Conservation (phyloP, 1,140 invertebrate species). For the Drosophila guanche region DNA sequence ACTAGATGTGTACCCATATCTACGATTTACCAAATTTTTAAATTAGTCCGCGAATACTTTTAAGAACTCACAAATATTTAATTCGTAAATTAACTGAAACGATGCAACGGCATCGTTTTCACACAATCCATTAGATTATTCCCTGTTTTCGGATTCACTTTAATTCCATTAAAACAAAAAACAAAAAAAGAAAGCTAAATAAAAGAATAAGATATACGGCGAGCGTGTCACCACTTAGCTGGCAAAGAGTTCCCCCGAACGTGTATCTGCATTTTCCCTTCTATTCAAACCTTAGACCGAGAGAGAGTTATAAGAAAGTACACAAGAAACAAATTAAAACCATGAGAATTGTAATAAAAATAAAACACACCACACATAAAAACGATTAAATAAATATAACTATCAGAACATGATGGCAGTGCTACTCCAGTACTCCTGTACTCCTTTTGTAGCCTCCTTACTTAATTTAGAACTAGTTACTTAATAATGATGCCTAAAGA, state of each 20-base stretch:
- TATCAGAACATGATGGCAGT: slow-evolving; percentile 7
- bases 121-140: slow-evolving; percentile 2
- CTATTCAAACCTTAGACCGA: slow-evolving; percentile 41
- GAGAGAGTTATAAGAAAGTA: slow-evolving; percentile 48
- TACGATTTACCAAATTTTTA: slow-evolving; percentile 56
- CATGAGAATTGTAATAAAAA: slow-evolving; percentile 60
- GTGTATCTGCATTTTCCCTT: slow-evolving; percentile 41
- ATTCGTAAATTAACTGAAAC: slow-evolving; percentile 19
- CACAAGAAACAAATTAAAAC: slow-evolving; percentile 44
- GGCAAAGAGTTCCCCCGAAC: slow-evolving; percentile 34
- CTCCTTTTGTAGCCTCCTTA: no score
- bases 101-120: slow-evolving; percentile 3
- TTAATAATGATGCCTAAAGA: background rate
- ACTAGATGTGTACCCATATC: slow-evolving; percentile 50
- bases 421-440: no score
- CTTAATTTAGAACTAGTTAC: no score
- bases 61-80: slow-evolving; percentile 26
- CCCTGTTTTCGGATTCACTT: slow-evolving; percentile 18
- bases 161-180: slow-evolving; percentile 4
- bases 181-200: background rate
- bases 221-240: slow-evolving; percentile 13
- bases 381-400: slow-evolving; percentile 17
- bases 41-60: slow-evolving; percentile 35
- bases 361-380: slow-evolving; percentile 48
- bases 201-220: slow-evolving; percentile 10